A percentile compares a stretch with the other conserved stretches of the same genome.
Conservation (phyloP, 2,113 vertebrate species). For the Hypomesus transpacificus region DNA sequence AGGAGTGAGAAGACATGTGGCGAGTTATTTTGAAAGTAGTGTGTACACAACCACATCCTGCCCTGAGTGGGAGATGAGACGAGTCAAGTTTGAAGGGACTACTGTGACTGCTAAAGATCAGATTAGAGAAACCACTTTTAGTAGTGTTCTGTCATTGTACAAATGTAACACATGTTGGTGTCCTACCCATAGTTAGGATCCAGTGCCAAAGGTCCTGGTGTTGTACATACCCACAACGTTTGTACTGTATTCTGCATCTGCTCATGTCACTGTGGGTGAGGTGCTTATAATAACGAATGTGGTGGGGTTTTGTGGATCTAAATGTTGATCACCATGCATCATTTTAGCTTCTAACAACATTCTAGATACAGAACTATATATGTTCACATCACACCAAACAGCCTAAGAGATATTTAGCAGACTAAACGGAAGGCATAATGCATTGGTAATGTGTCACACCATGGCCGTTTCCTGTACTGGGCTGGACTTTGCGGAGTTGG, state of each 20-base stretch:
- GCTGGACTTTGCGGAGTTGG: background rate
- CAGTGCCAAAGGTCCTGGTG: background rate
- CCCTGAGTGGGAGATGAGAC: conserved; percentile 37
- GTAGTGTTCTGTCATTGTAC: background rate
- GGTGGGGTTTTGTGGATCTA: background rate
- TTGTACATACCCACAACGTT: background rate
- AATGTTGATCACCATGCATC: no score
- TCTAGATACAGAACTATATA: no score
- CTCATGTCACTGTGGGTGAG: background rate
- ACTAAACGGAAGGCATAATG: background rate
- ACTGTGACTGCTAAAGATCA: conserved; percentile 8
- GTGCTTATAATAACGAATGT: background rate
- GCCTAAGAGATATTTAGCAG: background rate
- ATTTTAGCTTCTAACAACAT: no score
- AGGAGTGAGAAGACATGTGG: conserved; percentile 55
- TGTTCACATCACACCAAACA: background rate
- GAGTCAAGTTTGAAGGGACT: conserved; percentile 16
- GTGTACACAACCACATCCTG: conserved; percentile 70
- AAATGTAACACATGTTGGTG: background rate
- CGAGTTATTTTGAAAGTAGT: conserved; percentile 61
- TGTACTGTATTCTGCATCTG: background rate
- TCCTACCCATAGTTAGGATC: background rate
- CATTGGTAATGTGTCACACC: background rate
- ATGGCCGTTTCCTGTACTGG: background rate
- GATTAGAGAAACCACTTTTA: background rate